These are phyloP conservation scores for Neogale vison DNA, from an alignment of 2,113 vertebrate species.

Conservation along the genomic window DNA sequence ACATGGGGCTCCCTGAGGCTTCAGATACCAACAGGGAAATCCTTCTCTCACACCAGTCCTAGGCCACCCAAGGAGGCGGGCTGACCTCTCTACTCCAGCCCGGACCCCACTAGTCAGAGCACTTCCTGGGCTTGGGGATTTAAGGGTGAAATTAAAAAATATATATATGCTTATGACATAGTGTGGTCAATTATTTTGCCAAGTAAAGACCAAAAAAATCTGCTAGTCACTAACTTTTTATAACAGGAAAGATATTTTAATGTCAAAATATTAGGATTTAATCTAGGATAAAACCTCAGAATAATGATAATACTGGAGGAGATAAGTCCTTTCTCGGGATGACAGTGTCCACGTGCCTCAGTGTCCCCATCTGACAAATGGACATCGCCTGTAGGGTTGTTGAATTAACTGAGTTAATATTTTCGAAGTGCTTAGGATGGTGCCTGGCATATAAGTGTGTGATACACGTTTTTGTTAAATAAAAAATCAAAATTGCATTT, in stretches of 20 bases:
- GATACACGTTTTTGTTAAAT: neutral
- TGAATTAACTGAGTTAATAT: neutral
- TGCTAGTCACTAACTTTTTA: neutral
- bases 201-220: neutral
- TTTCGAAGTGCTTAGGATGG: neutral
- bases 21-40: accelerated
- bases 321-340: neutral
- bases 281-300: neutral
- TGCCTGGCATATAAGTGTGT: neutral
- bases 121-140: neutral
- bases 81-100: neutral
- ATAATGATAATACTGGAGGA: neutral
- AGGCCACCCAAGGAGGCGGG: neutral
- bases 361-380: neutral
- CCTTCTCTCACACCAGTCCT: neutral
- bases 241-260: neutral
- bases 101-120: neutral
- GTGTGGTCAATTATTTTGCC: neutral
- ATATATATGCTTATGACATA: neutral
- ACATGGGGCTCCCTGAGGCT: neutral
- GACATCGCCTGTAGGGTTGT: neutral
- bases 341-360: neutral
- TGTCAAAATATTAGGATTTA: neutral
- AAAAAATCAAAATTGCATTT: neutral
- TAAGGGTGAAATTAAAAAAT: neutral